A percentile compares a stretch with the other conserved stretches of the same genome.
Evolutionary conservation across 2,888 invertebrate species (phyloP).

Genomic region (Nemotelus pantherinus): DNA sequence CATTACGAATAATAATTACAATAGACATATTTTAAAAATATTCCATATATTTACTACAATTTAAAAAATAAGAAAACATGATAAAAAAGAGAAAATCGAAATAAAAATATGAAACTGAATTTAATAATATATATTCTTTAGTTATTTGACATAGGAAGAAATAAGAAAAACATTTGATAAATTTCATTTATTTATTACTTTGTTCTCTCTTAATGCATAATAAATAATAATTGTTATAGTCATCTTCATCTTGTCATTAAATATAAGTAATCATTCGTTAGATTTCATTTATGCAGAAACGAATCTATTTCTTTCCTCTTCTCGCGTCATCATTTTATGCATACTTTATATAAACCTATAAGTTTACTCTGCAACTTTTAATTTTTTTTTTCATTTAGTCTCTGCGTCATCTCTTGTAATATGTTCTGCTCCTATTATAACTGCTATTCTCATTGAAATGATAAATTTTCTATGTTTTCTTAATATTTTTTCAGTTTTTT

Average conservation of each 20-base stretch:
- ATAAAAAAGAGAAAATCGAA: constrained; percentile 30
- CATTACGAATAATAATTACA: constrained; percentile 31
- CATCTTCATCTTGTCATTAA: neutral
- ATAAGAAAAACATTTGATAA: constrained; percentile 5
- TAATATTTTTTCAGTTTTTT: constrained; percentile 21
- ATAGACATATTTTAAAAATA: constrained; percentile 32
- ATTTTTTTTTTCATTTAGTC: constrained; percentile 9
- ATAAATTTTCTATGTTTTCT: constrained; percentile 16
- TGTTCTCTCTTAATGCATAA: constrained; percentile 39
- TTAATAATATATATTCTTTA: neutral
- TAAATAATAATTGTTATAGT: constrained; percentile 33
- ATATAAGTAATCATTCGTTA: neutral
- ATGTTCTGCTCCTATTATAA: neutral
- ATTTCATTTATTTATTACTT: constrained; percentile 29
- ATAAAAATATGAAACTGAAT: constrained; percentile 16
- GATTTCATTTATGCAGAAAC: constrained; percentile 32
- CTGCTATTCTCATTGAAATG: constrained; percentile 21
- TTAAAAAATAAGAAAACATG: constrained; percentile 25
- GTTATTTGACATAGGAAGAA: constrained; percentile 4
- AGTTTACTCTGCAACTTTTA: neutral
- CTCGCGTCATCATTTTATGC: constrained; percentile 4
- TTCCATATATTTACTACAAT: constrained; percentile 21
- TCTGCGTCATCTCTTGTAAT: constrained; percentile 16
- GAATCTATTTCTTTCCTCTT: neutral
- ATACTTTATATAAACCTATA: constrained; percentile 25